Conservation (phyloP, 2,888 invertebrate species). For the Enchytraeus crypticus region DNA sequence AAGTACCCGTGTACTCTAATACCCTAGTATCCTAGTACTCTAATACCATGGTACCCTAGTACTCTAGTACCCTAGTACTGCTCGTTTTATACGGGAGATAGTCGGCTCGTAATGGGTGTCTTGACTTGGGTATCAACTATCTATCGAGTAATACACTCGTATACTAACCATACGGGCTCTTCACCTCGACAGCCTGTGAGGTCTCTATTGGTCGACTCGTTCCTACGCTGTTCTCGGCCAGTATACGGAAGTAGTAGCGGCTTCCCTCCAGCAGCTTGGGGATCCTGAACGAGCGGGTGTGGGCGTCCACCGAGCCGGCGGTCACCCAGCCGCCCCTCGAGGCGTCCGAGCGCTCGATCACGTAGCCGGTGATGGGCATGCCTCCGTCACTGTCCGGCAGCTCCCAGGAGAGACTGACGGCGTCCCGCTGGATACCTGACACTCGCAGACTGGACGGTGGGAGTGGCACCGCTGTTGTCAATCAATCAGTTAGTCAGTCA, state of each 20-base stretch:
- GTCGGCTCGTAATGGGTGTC: too few species aligned
- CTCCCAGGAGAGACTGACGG: conserved; percentile 43
- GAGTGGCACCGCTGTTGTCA: conserved; percentile 23
- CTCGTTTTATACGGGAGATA: too few species aligned
- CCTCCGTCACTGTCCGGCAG: conserved; percentile 43
- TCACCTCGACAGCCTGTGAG: conserved; percentile 22
- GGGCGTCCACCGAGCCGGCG: conserved; percentile 31
- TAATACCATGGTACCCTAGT: too few species aligned
- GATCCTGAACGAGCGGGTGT: conserved; percentile 27
- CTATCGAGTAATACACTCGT: too few species aligned
- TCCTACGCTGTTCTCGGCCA: conserved; percentile 57
- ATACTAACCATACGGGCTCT: conserved; percentile 61
- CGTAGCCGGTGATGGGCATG: conserved; percentile 40
- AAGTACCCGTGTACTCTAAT: too few species aligned
- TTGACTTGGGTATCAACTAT: too few species aligned
- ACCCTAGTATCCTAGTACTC: too few species aligned
- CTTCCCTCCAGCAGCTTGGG: conserved; percentile 43
- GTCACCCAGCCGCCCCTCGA: conserved; percentile 37
- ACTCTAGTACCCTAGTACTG: too few species aligned
- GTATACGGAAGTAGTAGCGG: conserved; percentile 47
- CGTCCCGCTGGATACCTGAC: conserved; percentile 26
- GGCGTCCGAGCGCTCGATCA: conserved; percentile 35
- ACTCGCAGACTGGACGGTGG: conserved; percentile 25
- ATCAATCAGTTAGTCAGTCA: too few species aligned
- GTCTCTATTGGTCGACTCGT: conserved; percentile 61